A percentile compares a stretch with the other conserved stretches of the same genome.
These are phyloP conservation scores for Callimorpha dominula DNA, from an alignment of 2,888 invertebrate species.

Conservation along the genomic window DNA sequence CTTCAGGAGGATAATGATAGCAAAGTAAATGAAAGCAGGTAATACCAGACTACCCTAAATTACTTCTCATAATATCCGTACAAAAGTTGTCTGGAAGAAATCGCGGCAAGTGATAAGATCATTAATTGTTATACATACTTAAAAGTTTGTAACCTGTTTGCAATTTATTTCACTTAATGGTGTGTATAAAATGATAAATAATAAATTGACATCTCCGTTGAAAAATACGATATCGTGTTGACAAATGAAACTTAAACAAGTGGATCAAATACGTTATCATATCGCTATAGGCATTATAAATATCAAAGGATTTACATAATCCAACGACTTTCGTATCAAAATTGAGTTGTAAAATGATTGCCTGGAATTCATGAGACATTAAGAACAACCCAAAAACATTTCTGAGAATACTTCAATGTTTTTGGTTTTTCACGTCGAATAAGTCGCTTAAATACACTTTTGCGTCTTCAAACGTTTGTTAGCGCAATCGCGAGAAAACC, in stretches of 20 bases:
- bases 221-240: not conserved
- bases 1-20: no score
- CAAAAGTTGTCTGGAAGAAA: no score
- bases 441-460: slow-evolving; percentile 32
- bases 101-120: not conserved
- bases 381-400: slow-evolving; percentile 5
- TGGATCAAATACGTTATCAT: not conserved
- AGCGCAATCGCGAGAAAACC: slow-evolving; percentile 51
- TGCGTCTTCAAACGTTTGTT: slow-evolving; percentile 31
- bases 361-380: not conserved
- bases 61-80: no score
- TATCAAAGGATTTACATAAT: slow-evolving; percentile 9
- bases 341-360: slow-evolving; percentile 6
- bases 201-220: not conserved
- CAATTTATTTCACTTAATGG: not conserved
- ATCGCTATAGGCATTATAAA: slow-evolving; percentile 3
- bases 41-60: no score
- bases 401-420: slow-evolving; percentile 11
- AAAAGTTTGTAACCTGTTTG: not conserved
- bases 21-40: no score
- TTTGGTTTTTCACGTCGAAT: slow-evolving; percentile 29
- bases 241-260: not conserved
- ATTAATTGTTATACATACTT: no score
- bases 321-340: not conserved
- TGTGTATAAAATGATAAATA: not conserved